Evolutionary conservation across 2,797 vertebrate genomes (phyloP).

Genomic region (Delichon dasypus): DNA sequence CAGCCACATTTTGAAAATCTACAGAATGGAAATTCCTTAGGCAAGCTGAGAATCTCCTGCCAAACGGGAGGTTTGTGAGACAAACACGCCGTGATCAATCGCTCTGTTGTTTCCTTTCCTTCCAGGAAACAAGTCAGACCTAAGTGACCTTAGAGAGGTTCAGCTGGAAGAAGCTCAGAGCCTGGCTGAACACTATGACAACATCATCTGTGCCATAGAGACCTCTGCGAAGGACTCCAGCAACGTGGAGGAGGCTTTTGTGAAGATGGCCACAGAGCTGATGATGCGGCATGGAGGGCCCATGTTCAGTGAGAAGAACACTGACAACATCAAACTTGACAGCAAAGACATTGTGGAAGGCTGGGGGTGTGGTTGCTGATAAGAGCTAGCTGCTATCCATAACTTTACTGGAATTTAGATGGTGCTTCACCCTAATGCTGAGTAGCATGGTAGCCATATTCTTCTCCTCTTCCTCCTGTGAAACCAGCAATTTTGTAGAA

Average conservation of each 20-base stretch:
- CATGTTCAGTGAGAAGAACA: conserved; percentile 81
- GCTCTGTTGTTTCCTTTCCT: neutral
- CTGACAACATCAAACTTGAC: conserved; percentile 86
- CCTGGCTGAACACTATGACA: conserved; percentile 81
- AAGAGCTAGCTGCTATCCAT: conserved; percentile 4
- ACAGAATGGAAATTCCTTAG: neutral
- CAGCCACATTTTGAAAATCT: neutral
- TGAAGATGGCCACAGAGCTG: conserved; percentile 83
- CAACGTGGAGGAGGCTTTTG: conserved; percentile 88
- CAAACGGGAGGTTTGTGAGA: neutral
- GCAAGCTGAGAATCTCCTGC: neutral
- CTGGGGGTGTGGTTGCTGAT: conserved; percentile 87
- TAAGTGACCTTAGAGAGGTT: conserved; percentile 81
- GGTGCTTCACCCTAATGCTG: conserved; percentile 61
- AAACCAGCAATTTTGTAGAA: conserved; percentile 60
- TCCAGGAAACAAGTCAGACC: conserved; percentile 86
- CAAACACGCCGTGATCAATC: neutral
- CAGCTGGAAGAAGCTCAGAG: conserved; percentile 79
- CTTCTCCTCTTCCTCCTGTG: conserved; percentile 54
- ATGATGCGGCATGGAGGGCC: conserved; percentile 86
- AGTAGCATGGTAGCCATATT: conserved; percentile 62
- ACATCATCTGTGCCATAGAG: conserved; percentile 84
- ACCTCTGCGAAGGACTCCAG: conserved; percentile 87
- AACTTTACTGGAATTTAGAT: conserved; percentile 56
- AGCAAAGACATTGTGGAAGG: conserved; percentile 82